Base-by-base conservation (phyloP, 2,797 vertebrate species). In the Ceyx erithaca region DNA sequence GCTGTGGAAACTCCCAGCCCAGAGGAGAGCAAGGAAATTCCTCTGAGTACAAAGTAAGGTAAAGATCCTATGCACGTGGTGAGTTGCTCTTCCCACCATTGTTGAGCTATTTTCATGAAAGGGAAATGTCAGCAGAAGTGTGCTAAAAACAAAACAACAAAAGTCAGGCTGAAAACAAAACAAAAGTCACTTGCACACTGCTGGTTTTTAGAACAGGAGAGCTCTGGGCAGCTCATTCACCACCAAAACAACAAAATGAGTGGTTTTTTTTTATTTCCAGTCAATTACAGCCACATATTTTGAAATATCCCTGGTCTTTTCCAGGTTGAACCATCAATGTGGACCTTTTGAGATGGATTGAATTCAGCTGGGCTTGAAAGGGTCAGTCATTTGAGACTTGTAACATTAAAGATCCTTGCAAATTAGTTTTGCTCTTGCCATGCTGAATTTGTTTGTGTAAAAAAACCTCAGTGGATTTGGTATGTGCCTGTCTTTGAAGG, bases 41-140 rank as follows among this genome's bases (percentile, higher is more conserved):
- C 91, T 90, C 43, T 43, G 80, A 87, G 49, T 37, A 79, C 91
- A 41, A 66, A 94, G 43, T 48, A 28, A 94, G 91, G 90, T 90
- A 87, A 92, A 90, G 87, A 87, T 90, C 69, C 86, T 54, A 66
- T 78, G 81, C 6, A 18, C 28, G 0, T 6, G 41, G 57, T 10
- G 62, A 81, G 48, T 55, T 76, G 76, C 91, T 92, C 68, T 85
- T 92, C 55, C 86, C 95, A 72, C 10, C 69, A 83, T 85, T 82
- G 85, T 85, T 79, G 85, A 85, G 77, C 61, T 87, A 58, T 59
- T 80, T 88, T 52, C 85, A 87, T 79, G 70, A 55, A 94, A 91
- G 89, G 80, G 80, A 88, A 96, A 85, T 55, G 83, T 93, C 94
- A 92, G 92, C 91, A 94, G 57, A 94, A 94, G 72, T 40, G 6